Percentiles rank a stretch among this genome's conserved stretches.
Evolutionary conservation across 2,113 vertebrate genomes (phyloP).

Genomic region (Mus musculus): DNA sequence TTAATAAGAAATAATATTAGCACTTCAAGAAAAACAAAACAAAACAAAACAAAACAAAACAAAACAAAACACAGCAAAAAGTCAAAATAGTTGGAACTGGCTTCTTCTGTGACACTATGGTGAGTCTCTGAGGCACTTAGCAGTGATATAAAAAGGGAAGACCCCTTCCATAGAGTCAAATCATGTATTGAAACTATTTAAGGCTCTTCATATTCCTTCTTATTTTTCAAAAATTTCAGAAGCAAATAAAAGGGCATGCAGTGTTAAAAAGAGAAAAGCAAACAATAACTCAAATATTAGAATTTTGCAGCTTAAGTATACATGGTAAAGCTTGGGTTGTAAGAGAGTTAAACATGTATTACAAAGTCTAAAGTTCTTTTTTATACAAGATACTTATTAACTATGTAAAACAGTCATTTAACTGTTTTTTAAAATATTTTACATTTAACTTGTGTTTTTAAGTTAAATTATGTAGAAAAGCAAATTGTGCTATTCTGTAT

Average conservation of each 20-base stretch:
- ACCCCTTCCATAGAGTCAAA: neutral
- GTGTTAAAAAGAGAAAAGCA: neutral
- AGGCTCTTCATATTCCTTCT: neutral
- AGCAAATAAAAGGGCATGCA: neutral
- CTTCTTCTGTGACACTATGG: neutral
- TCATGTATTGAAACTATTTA: neutral
- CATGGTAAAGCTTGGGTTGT: neutral
- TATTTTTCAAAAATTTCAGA: neutral
- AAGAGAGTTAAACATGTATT: neutral
- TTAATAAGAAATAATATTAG: neutral
- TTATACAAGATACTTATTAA: neutral
- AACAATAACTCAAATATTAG: neutral
- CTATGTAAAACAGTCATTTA: neutral
- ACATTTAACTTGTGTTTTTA: slow-evolving; percentile 18
- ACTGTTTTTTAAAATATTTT: neutral
- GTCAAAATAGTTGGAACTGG: neutral
- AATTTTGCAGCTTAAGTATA: neutral
- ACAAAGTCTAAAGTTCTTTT: neutral
- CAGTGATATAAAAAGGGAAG: neutral
- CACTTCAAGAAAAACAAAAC: neutral
- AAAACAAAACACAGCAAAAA: too few relatives aligned
- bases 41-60: too few relatives aligned
- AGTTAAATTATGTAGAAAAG: neutral
- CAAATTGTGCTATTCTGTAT: neutral
- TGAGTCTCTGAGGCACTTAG: neutral